Conservation (phyloP, 2,888 invertebrate species). For the Melinaea marsaeus region DNA sequence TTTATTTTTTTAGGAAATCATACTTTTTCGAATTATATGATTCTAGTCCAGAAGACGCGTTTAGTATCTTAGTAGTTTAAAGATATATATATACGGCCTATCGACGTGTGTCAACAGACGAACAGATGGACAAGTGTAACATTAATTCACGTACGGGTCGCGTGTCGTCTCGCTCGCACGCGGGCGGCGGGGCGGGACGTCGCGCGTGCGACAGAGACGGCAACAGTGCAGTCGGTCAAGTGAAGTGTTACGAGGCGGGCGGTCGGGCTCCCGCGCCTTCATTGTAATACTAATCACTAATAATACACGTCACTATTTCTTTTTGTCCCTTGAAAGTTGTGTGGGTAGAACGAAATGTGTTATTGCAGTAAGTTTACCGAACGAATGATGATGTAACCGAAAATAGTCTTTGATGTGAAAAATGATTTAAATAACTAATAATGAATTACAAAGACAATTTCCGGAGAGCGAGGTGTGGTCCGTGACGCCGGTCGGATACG, state of each 20-base stretch:
- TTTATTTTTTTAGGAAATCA: background rate
- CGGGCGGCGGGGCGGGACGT: background rate
- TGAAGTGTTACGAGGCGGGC: too few species aligned
- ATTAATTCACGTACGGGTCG: too few species aligned
- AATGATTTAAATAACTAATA: too few species aligned
- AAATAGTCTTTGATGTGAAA: too few species aligned
- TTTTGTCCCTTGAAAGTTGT: background rate
- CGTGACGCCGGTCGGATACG: constrained; percentile 42
- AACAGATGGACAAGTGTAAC: background rate
- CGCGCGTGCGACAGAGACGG: background rate
- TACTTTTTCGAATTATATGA: background rate
- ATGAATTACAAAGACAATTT: too few species aligned
- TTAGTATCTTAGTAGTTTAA: background rate
- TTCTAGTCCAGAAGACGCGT: constrained; percentile 6
- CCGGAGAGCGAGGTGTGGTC: constrained; percentile 5
- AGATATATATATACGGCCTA: constrained; percentile 1
- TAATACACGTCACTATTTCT: too few species aligned
- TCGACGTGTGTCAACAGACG: background rate
- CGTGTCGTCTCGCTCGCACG: background rate
- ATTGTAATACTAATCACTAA: too few species aligned
- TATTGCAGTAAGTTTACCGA: background rate
- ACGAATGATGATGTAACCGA: background rate
- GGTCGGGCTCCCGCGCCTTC: too few species aligned
- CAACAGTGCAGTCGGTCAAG: background rate
- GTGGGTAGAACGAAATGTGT: background rate